Evolutionary conservation across 2,113 vertebrate genomes (phyloP), one percentile per base, ranked within the genome.

Genomic region (Canis aureus): DNA sequence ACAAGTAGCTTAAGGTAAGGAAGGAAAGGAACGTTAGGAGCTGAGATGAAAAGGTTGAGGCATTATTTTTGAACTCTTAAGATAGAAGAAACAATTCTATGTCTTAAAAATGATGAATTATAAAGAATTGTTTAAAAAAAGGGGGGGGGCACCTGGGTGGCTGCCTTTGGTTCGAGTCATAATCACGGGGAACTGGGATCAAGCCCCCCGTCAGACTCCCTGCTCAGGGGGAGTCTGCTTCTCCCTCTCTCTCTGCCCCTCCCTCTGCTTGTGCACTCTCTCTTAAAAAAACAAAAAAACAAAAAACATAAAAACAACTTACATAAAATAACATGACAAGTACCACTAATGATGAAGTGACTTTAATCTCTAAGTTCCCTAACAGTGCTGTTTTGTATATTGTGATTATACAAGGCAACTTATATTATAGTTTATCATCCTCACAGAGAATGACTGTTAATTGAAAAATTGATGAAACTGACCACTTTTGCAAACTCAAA

Each of bases 341-440:
- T 79, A n/a, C 10, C 35, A 80, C 43, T 85, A 23, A 82, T 82
- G 66, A 94, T 57, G 55, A 17, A 60, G 32, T 85, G 60, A 43
- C 35, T 96, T 83, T 88, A 88, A 82, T 83, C 79, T 82, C 69
- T 53, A 95, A 91, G 55, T 89, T 71, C 55, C 25, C 2, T 49
- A 8, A 81, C 22, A 78, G 66, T 55, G 82, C 23, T 76, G 38
- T 87, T 92, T 97, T 82, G 25, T 35, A 13, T 89, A 74, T 35
- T 73, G 22, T 90, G 85, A 92, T 87, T 64, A 69, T n/a, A 43
- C 13, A 53, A 73, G 19, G 43, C 25, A 80, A 64, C 35, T 57
- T 86, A 9, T 97, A 95, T 59, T 91, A 59, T n/a, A 94, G 71
- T 27, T 89, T 64, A 59, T 88, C 49, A 76, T 80, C 55, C 83